Conservation (phyloP, 2,113 vertebrate genomes). For the Polypterus bichir region DNA sequence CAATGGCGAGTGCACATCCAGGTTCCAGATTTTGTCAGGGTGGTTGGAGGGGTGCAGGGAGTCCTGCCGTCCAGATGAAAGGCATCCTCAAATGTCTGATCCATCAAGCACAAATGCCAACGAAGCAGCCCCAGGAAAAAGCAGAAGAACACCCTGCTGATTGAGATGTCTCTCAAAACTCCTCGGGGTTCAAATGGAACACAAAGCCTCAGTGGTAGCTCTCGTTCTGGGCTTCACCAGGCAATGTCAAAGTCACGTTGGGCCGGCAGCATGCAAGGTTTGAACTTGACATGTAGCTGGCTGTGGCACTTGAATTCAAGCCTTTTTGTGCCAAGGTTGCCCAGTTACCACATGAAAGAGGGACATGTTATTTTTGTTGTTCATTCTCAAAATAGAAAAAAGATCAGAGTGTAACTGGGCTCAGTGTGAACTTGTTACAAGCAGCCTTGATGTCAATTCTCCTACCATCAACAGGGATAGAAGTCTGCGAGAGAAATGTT, state of each 20-base stretch:
- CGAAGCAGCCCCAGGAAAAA: constrained; percentile 30
- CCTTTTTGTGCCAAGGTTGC: constrained; percentile 57
- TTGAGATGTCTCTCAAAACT: constrained; percentile 76
- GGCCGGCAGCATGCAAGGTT: constrained; percentile 45
- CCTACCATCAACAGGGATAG: too few relatives aligned
- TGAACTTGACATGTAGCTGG: constrained; percentile 60
- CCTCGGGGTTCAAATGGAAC: constrained; percentile 30
- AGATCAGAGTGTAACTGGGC: too few relatives aligned
- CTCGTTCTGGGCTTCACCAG: constrained; percentile 41
- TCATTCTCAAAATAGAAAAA: constrained; percentile 15
- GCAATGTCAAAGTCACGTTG: constrained; percentile 52
- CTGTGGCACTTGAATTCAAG: constrained; percentile 38
- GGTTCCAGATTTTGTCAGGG: constrained; percentile 65
- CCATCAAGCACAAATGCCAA: constrained; percentile 47
- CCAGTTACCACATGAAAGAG: constrained; percentile 50
- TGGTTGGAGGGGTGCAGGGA: constrained; percentile 54
- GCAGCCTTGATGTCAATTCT: too few relatives aligned
- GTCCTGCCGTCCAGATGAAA: constrained; percentile 60
- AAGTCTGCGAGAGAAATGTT: too few relatives aligned
- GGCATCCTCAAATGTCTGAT: constrained; percentile 57
- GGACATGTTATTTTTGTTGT: constrained; percentile 36
- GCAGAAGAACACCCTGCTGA: constrained; percentile 59
- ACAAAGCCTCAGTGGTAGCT: constrained; percentile 23
- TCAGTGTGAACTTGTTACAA: too few relatives aligned
- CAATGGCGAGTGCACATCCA: constrained; percentile 59